Base-by-base conservation (phyloP, 2,797 vertebrate species). In the Silurus lanzhouensis region DNA sequence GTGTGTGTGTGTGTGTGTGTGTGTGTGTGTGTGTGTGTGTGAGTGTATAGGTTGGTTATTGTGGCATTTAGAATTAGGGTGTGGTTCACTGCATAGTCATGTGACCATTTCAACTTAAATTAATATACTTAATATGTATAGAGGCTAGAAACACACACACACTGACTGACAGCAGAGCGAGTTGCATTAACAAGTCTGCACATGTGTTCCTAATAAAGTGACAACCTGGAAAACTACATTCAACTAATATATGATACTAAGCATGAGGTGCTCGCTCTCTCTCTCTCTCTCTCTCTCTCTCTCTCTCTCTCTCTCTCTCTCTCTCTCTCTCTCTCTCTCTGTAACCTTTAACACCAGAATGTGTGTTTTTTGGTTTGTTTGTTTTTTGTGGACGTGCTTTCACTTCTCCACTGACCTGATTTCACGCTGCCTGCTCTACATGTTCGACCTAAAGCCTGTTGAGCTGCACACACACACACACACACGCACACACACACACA, bases 391-490 rank as follows among this genome's bases (percentile, higher is more conserved):
- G 72, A 74, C 48, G 0, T 27, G n/a, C 48, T 75, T 75, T 75
- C 72, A 75, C 72, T 75, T 75, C 72, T 75, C 72, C 72, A 57
- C 72, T 27, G 72, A n/a, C 72, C 72, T 75, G 72, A 75, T 55
- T 75, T 75, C 48, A 74, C 20, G 68, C 7, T 71, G 38, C 70
- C 19, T 70, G 70, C 38, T 71, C 68, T 22, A 46, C 38, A 38
- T 55, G n/a, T 57, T 57, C n/a, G 25, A 27, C 14, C 72, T 75
- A 48, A 75, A 25, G 68, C 68, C 27, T 71, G 17, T 5, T 31
- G 68, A 71, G 48, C 72, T 55, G 55, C 48, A 25, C 48, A 55
- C 13, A 52, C 14, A 75, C 70, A 52, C 48, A 48, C 48, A 48
- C 48, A 48, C 48, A 48, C 46, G 3, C 48, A 52, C 48, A 52